Percentiles rank a stretch among this genome's conserved stretches.
Evolutionary conservation across 2,888 invertebrate species (phyloP).

Genomic region (Andrena haemorrhoa): DNA sequence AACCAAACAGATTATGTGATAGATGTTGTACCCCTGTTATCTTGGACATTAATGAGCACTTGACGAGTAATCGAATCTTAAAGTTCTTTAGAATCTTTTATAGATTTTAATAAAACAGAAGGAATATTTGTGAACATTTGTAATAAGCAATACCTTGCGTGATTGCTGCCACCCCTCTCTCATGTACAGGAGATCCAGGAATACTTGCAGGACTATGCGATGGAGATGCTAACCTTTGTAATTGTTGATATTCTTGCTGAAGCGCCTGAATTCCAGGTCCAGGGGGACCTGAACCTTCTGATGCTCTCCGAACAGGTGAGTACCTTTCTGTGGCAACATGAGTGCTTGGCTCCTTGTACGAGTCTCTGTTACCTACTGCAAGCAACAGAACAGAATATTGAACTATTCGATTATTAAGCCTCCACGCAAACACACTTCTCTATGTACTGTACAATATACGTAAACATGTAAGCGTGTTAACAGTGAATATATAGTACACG

Average conservation of each 20-base stretch:
- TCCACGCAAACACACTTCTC: conserved; percentile 6
- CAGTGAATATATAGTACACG: conserved; percentile 12
- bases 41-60: neutral
- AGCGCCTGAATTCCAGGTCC: conserved; percentile 88
- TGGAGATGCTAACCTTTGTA: conserved; percentile 87
- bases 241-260: conserved; percentile 92
- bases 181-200: conserved; percentile 83
- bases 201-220: conserved; percentile 84
- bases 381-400: conserved; percentile 20
- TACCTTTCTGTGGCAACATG: conserved; percentile 89
- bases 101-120: neutral
- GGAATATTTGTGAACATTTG: neutral
- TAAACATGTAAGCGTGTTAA: conserved; percentile 18
- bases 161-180: conserved; percentile 86
- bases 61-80: neutral
- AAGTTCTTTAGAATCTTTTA: neutral
- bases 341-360: conserved; percentile 87
- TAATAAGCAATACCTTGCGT: conserved; percentile 85
- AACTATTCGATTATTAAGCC: conserved; percentile 14
- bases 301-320: conserved; percentile 95
- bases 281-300: conserved; percentile 90
- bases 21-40: neutral
- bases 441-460: conserved; percentile 18
- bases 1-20: conserved; percentile 3
- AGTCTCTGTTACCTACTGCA: conserved; percentile 85